phyloP scores from a whole-genome alignment of 2,888 invertebrate genomes.

The Pterostichus niger region DNA sequence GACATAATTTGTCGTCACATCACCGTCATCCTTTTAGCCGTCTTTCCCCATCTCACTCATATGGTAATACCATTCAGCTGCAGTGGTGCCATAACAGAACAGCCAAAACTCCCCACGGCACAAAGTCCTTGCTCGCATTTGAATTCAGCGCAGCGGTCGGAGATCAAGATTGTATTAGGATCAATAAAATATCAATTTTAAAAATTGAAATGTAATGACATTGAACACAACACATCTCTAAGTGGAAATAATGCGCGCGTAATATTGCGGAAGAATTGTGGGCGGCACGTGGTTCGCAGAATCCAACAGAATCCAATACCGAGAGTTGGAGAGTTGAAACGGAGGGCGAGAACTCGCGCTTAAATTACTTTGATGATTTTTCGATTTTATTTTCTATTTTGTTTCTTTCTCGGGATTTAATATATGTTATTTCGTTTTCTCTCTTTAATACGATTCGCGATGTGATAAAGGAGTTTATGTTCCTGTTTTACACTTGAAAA shows the following conservation, averaged over 20 bases:
- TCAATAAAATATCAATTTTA: slow-evolving; percentile 65
- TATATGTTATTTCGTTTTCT: slow-evolving; percentile 50
- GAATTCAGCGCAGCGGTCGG: slow-evolving; percentile 46
- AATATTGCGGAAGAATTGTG: slow-evolving; percentile 62
- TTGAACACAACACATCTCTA: slow-evolving; percentile 59
- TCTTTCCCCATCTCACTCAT: slow-evolving; percentile 30
- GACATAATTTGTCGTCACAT: slow-evolving; percentile 53
- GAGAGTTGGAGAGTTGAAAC: slow-evolving; percentile 6
- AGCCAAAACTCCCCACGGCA: slow-evolving; percentile 10
- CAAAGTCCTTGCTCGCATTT: slow-evolving; percentile 23
- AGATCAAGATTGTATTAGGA: slow-evolving; percentile 64
- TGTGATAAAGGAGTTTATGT: slow-evolving; percentile 47
- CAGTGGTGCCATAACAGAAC: slow-evolving; percentile 1
- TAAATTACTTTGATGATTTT: slow-evolving; percentile 63
- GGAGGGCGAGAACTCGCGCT: slow-evolving; percentile 11
- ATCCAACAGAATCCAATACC: slow-evolving; percentile 44
- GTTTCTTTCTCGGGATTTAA: slow-evolving; percentile 51
- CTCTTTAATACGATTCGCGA: slow-evolving; percentile 38
- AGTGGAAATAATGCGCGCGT: slow-evolving; percentile 61
- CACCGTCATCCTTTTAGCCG: slow-evolving; percentile 54
- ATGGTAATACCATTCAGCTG: slow-evolving; percentile 53
- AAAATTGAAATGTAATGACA: slow-evolving; percentile 65
- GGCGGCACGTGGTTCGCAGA: slow-evolving; percentile 34
- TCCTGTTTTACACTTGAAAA: slow-evolving; percentile 51
- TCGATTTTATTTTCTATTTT: slow-evolving; percentile 61